Evolutionary conservation across 2,113 vertebrate genomes (phyloP).

Genomic region (Chaetodon trifascialis): DNA sequence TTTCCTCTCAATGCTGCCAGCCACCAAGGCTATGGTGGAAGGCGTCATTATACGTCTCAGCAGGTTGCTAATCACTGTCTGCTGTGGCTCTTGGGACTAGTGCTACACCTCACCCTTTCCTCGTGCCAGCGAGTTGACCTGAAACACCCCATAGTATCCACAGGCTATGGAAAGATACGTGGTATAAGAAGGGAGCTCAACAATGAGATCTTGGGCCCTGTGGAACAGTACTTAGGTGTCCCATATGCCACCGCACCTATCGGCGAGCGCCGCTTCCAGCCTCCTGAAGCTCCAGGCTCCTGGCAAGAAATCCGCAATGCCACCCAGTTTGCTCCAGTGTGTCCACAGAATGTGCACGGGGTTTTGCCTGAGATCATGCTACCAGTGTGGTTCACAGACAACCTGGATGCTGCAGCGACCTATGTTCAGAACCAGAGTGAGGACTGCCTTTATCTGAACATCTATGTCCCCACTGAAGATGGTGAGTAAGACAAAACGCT

Average conservation of each 20-base stretch:
- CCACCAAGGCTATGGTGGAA: conserved; percentile 76
- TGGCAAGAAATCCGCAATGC: conserved; percentile 93
- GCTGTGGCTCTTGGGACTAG: conserved; percentile 86
- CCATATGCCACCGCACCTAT: conserved; percentile 92
- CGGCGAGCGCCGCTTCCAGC: conserved; percentile 92
- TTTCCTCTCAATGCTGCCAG: conserved; percentile 65
- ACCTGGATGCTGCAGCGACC: conserved; percentile 90
- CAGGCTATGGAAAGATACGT: conserved; percentile 90
- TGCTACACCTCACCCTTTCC: conserved; percentile 83
- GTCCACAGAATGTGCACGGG: conserved; percentile 93
- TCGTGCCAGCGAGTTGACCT: conserved; percentile 86
- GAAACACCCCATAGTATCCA: conserved; percentile 89
- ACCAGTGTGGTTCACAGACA: conserved; percentile 95
- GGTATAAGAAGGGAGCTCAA: conserved; percentile 90
- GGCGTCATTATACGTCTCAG: conserved; percentile 54
- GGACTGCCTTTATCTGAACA: conserved; percentile 95
- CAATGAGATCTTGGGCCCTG: conserved; percentile 93
- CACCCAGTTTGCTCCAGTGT: conserved; percentile 91
- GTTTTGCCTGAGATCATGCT: conserved; percentile 94
- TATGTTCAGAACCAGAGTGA: conserved; percentile 95
- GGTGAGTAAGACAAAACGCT: conserved; percentile 84
- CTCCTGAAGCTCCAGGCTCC: conserved; percentile 92
- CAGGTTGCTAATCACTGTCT: conserved; percentile 78
- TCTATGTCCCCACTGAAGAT: conserved; percentile 95
- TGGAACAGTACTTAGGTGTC: conserved; percentile 92